Evolutionary conservation across 2,113 vertebrate genomes (phyloP), one percentile per base, ranked within the genome.

Genomic region (Calidris pugnax): DNA sequence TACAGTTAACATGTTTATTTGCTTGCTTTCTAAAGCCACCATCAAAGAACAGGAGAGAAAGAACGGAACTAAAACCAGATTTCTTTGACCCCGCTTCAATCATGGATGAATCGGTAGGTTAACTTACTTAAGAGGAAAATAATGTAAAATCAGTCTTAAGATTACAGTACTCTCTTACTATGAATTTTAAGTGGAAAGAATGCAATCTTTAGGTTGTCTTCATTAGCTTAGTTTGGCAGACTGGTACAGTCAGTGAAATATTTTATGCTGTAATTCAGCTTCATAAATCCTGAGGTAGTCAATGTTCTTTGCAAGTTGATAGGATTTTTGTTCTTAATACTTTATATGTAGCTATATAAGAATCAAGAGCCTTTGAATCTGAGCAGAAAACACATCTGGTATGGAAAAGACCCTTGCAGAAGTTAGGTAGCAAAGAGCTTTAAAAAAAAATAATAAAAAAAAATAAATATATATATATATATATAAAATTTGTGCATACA

Each of bases 1-100:
- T 39, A 26, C 15, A 56, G 13, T 74, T 95, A 96, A 95, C 19
- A 3, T 33, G 10, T 94, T 94, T 83, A 5, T 56, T 97, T 96
- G 32, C 69, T 90, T 97, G 76, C 51, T 96, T 95, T 76, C 77
- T 95, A 85, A 98, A 99, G 99, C 99, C 99, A 66, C 99, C 99
- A 30, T 99, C 99, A 90, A 99, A 99, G 98, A 99, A 99, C 97
- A 99, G 99, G 66, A 98, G 99, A 92, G 99, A 99, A 96, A 98
- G 99, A 98, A 99, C 99, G 71, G 99, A 99, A 94, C 98, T 99
- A 91, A 99, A 99, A 98, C 99, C 99, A 63, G 99, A 99, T 98
- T 99, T 99, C 98, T 99, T 99, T 98, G 99, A 99, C 98, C 99
- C 99, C 27, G 99, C 99, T 97, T 99, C 99, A 97, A 99, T 99